Base-by-base conservation (phyloP, 1,140 invertebrate species). In the Drosophila saltans region DNA sequence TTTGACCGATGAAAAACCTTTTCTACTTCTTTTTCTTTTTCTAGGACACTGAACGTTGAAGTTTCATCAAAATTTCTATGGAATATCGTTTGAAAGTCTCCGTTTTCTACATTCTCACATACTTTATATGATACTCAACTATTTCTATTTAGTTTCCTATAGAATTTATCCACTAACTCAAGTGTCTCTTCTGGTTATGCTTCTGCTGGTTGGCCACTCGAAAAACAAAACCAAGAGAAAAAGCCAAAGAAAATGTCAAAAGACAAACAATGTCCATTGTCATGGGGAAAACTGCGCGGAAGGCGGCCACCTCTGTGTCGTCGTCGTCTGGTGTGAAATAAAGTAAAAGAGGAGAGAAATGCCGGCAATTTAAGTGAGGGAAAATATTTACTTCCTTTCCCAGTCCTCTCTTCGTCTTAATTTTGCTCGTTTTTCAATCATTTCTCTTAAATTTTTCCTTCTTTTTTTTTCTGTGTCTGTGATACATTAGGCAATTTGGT, bases 181-280 rank as follows among this genome's bases (percentile, higher is more conserved):
- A 52, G 45, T 52, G 45, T 52, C 45, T 52, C 45, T 52, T 26
- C 45, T 9, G 16, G 45, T 26, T 52, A 36, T 36, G 33, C 33
- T 36, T 36, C 33, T 36, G 3, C 28, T 30, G 2, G 2, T 16
- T 48, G 45, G 45, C 45, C 45, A 52, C 45, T 52, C 24, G 2
- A 52, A 10, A 26, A 26, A 26, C 2, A 52, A 9, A 9, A 52
- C 16, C 2, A 43, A 66, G 21, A 60, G 41, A 41, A 61, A 70
- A 55, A 40, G 59, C 26, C 26, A 52, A 52, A 52, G 33, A 66
- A 70, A 70, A 66, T 70, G 66, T 41, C 59, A 84, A 77, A 52
- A 52, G 45, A 52, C 45, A 52, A 52, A 52, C 45, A 52, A 52
- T 52, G 21, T 52, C 45, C 45, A 52, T 52, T 52, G 45, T 52